Base-by-base conservation (phyloP, 2,888 invertebrate genomes). In the Dendrolimus pini region DNA sequence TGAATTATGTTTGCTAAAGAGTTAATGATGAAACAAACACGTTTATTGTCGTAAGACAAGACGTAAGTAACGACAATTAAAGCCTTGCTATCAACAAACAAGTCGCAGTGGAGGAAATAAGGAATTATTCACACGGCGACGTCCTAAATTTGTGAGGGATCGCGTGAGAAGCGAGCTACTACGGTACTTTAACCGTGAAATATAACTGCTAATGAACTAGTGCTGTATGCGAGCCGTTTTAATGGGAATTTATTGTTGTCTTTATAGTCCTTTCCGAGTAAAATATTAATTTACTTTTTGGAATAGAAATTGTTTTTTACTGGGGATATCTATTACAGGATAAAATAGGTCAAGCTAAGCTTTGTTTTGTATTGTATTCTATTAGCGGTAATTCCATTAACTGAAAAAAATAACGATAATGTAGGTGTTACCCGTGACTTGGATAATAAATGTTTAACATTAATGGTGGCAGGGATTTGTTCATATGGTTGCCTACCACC, bases 201-300 rank as follows among this genome's bases (percentile, higher is more conserved):
- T 77, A 74, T 72, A 66, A 65, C 67, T 59, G 62, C 66, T 74
- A 73, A 77, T 67, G 74, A 62, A 62, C 61, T 61, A 59, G 60
- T 9, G 47, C 9, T 47, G 47, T 47, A 47, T 47, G 7, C 9
- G 8, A 47, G 47, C 3, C 30, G 18, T 47, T 47, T 47, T 47
- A 47, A 47, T 47, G 47, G 9, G 47, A 47, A 47, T 47, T 47
- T 47, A 47, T 47, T 47, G 47, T 47, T 47, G 47, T 12, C 47
- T 47, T 47, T 47, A 47, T 47, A 12, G 47, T 47, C 9, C 12
- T 47, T 47, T 47, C 12, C 10, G 47, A 3, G 47, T 47, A 47
- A 47, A 47, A 47, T 47, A 47, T 47, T 47, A 10, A 8, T 47
- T 47, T 12, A 47, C 30, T 30, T 30, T 30, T 30, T 30, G 30